Percentiles rank a stretch among this genome's conserved stretches.
phyloP scores from a whole-genome alignment of 2,113 vertebrate species.

The Gasterosteus aculeatus region DNA sequence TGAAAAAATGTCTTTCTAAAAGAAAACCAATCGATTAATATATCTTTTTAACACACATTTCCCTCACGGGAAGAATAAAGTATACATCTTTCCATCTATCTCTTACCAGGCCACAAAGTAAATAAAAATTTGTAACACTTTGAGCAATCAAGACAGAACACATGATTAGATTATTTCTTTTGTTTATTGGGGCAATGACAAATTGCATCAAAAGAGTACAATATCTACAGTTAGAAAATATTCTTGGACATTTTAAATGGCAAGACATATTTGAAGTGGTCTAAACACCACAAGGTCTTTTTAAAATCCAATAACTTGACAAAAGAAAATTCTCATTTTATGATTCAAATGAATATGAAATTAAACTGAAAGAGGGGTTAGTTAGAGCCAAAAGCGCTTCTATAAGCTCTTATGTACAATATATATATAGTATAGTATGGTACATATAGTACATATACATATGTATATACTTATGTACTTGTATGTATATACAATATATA shows the following conservation, averaged over 20 bases:
- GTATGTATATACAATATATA: background rate
- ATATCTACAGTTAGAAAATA: slow-evolving; percentile 47
- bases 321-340: background rate
- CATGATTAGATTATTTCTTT: slow-evolving; percentile 17
- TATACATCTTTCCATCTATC: no score
- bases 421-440: background rate
- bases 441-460: slow-evolving; percentile 12
- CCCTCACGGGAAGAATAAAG: no score
- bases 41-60: no score
- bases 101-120: background rate
- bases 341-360: slow-evolving; percentile 15
- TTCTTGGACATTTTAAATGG: slow-evolving; percentile 3
- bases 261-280: slow-evolving; percentile 11
- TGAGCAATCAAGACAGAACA: slow-evolving; percentile 8
- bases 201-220: slow-evolving; percentile 51
- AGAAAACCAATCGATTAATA: background rate
- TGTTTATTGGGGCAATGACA: slow-evolving; percentile 51
- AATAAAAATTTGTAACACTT: background rate
- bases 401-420: slow-evolving; percentile 46
- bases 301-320: background rate
- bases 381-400: slow-evolving; percentile 6
- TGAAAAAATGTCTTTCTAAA: background rate
- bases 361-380: background rate
- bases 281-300: background rate
- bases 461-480: background rate